phyloP scores from a whole-genome alignment of 2,888 invertebrate species.

The Watsonalla binaria region DNA sequence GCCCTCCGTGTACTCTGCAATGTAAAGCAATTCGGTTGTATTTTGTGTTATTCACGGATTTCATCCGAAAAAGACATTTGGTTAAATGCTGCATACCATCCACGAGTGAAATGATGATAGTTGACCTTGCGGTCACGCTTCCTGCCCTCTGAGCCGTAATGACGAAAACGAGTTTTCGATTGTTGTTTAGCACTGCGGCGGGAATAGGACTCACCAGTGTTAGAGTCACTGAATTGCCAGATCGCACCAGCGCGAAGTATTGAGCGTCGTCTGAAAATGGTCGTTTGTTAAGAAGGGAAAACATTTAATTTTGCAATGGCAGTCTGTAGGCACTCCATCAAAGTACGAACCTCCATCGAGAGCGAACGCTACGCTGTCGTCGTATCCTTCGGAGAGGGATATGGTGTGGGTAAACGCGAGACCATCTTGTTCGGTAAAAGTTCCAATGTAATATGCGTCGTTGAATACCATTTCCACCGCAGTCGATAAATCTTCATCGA shows the following conservation, averaged over 20 bases:
- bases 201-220: conserved; percentile 10
- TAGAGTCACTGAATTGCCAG: conserved; percentile 9
- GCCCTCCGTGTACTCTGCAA: too few relatives aligned
- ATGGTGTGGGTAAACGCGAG: conserved; percentile 15
- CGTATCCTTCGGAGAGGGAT: conserved; percentile 18
- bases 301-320: too few relatives aligned
- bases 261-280: conserved; percentile 10
- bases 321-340: too few relatives aligned
- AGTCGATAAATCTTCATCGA: conserved; percentile 4
- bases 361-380: conserved; percentile 18
- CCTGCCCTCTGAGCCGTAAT: conserved; percentile 15
- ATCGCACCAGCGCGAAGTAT: conserved; percentile 8
- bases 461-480: conserved; percentile 16
- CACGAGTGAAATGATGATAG: conserved; percentile 15
- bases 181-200: conserved; percentile 13
- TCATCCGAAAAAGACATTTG: too few relatives aligned
- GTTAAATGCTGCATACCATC: conserved; percentile 8
- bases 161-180: conserved; percentile 21
- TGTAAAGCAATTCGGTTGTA: too few relatives aligned
- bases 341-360: conserved; percentile 25
- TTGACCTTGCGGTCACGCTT: conserved; percentile 15
- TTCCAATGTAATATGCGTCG: conserved; percentile 21
- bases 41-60: too few relatives aligned
- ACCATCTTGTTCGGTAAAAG: conserved; percentile 13
- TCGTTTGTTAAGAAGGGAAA: background rate